phyloP scores from a whole-genome alignment of 2,797 vertebrate genomes.

The Thripadectes ignobilis region DNA sequence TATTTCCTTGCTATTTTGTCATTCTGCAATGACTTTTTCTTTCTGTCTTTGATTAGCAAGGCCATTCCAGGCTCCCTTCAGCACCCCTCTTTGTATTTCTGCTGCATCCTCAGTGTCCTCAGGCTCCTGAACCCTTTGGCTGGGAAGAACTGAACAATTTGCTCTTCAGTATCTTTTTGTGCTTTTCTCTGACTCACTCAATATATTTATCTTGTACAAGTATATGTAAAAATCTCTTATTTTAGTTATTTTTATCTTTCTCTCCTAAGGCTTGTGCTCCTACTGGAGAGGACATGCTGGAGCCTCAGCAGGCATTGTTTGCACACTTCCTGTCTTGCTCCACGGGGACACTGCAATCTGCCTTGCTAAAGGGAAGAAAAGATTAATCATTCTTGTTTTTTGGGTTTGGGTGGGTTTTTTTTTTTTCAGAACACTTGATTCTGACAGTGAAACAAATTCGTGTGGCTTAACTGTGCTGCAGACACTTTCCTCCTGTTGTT shows the following conservation, averaged over 20 bases:
- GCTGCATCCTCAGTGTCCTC: background rate
- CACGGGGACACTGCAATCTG: background rate
- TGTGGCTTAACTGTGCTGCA: slow-evolving; percentile 22
- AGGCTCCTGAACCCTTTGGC: background rate
- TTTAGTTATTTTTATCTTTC: background rate
- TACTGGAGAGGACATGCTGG: background rate
- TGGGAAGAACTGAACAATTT: background rate
- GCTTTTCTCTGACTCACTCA: background rate
- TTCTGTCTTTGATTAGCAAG: background rate
- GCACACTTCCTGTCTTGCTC: background rate
- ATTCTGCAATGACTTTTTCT: background rate
- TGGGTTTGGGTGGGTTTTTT: too few relatives aligned
- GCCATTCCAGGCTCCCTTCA: background rate
- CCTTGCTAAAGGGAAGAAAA: background rate
- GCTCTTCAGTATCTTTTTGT: background rate
- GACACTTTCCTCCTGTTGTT: slow-evolving; percentile 18
- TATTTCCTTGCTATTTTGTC: background rate
- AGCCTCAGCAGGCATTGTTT: background rate
- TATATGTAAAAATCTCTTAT: background rate
- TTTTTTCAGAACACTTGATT: slow-evolving; percentile 4
- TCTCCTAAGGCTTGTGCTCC: background rate
- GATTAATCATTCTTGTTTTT: slow-evolving; percentile 7
- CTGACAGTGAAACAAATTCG: background rate
- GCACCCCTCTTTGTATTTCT: background rate
- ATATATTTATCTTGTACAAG: background rate